Conservation (phyloP, 2,888 invertebrate genomes). For the Mayetiola destructor region DNA sequence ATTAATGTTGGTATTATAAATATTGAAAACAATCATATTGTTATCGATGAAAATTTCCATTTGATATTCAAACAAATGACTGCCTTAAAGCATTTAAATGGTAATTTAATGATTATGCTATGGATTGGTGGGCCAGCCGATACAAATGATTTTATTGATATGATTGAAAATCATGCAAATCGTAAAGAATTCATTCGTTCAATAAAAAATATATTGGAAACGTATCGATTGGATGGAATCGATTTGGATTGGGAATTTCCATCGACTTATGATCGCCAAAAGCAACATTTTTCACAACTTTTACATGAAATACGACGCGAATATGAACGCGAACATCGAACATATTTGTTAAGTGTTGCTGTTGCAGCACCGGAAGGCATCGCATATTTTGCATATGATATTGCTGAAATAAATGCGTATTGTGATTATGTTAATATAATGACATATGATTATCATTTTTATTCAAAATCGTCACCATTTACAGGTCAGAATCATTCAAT, state of each 20-base stretch:
- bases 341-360: conserved; percentile 57
- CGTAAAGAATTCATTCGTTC: conserved; percentile 49
- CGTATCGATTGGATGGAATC: conserved; percentile 28
- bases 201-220: conserved; percentile 32
- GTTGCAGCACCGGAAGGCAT: conserved; percentile 66
- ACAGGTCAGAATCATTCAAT: conserved; percentile 40
- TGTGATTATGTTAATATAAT: conserved; percentile 80
- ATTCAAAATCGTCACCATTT: conserved; percentile 56
- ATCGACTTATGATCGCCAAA: conserved; percentile 45
- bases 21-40: conserved; percentile 45
- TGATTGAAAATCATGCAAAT: conserved; percentile 55
- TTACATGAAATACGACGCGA: conserved; percentile 56
- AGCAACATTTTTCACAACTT: conserved; percentile 59
- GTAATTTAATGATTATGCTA: conserved; percentile 57
- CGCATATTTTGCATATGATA: conserved; percentile 61
- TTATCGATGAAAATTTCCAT: conserved; percentile 36
- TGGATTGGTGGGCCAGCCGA: conserved; percentile 50
- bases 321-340: conserved; percentile 42
- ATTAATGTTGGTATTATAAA: conserved; percentile 62
- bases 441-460: conserved; percentile 83
- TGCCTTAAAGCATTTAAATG: conserved; percentile 43
- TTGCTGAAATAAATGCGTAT: conserved; percentile 61
- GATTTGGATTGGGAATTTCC: conserved; percentile 84
- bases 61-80: conserved; percentile 25
- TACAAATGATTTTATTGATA: conserved; percentile 47